phyloP scores from a whole-genome alignment of 2,797 vertebrate species.

The Pseudochaenichthys georgianus region DNA sequence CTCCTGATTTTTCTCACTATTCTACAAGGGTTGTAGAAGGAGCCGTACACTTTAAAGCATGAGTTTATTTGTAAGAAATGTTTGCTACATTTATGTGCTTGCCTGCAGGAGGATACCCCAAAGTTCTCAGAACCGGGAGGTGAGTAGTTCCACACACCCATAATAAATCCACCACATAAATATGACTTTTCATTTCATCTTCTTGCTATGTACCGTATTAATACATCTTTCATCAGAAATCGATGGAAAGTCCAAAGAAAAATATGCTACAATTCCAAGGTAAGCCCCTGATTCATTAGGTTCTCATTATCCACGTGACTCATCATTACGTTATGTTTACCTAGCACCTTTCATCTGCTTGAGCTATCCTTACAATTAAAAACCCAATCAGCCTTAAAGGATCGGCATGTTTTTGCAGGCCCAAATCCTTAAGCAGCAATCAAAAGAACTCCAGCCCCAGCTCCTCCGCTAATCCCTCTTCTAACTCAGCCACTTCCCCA shows the following conservation, averaged over 20 bases:
- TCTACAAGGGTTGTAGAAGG: constrained; percentile 1
- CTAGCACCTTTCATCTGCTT: neutral
- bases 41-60: neutral
- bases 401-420: constrained; percentile 60
- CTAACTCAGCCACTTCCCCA: constrained; percentile 16
- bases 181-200: neutral
- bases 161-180: neutral
- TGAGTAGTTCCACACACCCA: constrained; percentile 32
- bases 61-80: neutral
- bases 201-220: neutral
- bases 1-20: neutral
- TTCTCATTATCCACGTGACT: neutral
- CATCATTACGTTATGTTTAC: neutral
- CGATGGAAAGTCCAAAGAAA: constrained; percentile 86
- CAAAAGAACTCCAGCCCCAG: constrained; percentile 43
- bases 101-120: constrained; percentile 76
- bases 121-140: constrained; percentile 70
- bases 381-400: constrained; percentile 1
- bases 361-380: neutral
- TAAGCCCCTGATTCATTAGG: constrained; percentile 53
- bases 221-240: constrained; percentile 75
- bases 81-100: constrained; percentile 15
- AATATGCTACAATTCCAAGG: constrained; percentile 86
- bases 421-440: constrained; percentile 58
- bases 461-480: constrained; percentile 4